A percentile compares a stretch with the other conserved stretches of the same genome.
Evolutionary conservation across 2,797 vertebrate species (phyloP).

Genomic region (Acipenser oxyrinchus): DNA sequence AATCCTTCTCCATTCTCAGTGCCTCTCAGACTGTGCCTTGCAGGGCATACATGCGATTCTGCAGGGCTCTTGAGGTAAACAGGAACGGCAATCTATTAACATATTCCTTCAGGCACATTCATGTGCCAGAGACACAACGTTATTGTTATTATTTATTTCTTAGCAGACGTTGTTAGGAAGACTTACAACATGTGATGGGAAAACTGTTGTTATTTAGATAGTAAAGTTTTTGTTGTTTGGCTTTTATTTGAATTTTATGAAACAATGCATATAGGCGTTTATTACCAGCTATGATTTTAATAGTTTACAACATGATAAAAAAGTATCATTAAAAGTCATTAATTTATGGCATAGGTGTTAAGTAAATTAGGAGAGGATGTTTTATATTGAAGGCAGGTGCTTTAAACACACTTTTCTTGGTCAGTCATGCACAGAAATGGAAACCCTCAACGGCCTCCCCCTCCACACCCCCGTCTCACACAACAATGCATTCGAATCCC

Average conservation of each 20-base stretch:
- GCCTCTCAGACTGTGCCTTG: neutral
- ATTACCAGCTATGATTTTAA: no score
- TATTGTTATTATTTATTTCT: no score
- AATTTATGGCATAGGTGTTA: no score
- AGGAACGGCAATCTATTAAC: neutral
- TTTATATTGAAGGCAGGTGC: no score
- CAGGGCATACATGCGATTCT: conserved; percentile 1
- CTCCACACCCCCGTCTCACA: conserved; percentile 18
- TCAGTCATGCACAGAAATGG: no score
- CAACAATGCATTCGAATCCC: conserved; percentile 40
- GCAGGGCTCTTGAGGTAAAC: conserved; percentile 8
- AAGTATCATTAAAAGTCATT: no score
- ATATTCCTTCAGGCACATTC: conserved; percentile 12
- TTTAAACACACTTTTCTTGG: no score
- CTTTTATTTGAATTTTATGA: no score
- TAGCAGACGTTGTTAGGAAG: conserved; percentile 12
- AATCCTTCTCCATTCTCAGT: conserved; percentile 6
- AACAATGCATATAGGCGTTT: no score
- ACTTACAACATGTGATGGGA: conserved; percentile 20
- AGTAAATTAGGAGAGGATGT: no score
- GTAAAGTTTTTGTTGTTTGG: conserved; percentile 29
- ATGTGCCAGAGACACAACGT: neutral
- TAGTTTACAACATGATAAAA: no score
- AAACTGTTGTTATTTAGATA: conserved; percentile 22
- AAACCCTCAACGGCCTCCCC: conserved; percentile 10